A percentile compares a stretch with the other conserved stretches of the same genome.
Conservation (phyloP, 2,888 invertebrate species). For the Cremastinae sp. region DNA sequence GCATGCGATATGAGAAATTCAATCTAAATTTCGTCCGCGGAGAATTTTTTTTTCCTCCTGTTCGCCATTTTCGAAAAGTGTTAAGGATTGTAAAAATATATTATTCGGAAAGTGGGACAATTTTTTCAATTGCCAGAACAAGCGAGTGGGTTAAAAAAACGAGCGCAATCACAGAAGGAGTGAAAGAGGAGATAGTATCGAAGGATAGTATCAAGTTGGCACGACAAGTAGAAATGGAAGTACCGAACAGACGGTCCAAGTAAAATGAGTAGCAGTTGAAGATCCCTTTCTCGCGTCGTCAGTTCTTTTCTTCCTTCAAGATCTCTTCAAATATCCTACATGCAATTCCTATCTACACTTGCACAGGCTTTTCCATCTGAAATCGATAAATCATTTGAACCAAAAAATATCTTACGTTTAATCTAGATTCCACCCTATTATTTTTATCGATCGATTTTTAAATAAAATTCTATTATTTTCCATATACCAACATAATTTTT, state of each 20-base stretch:
- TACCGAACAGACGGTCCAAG: slow-evolving; percentile 42
- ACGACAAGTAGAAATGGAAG: slow-evolving; percentile 40
- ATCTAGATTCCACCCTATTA: too few species aligned
- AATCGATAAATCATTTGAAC: too few species aligned
- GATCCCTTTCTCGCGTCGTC: slow-evolving; percentile 43
- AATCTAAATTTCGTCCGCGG: too few species aligned
- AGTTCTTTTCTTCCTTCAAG: slow-evolving; percentile 29
- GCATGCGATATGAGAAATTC: slow-evolving; percentile 2
- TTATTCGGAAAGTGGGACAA: not conserved
- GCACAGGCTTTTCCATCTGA: not conserved
- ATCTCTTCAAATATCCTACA: slow-evolving; percentile 20
- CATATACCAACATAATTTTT: too few species aligned
- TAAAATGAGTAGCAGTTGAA: slow-evolving; percentile 46
- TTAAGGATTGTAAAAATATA: not conserved
- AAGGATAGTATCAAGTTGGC: slow-evolving; percentile 26
- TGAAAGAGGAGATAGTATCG: slow-evolving; percentile 15
- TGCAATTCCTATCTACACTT: not conserved
- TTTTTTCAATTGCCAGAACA: not conserved
- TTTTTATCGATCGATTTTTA: too few species aligned
- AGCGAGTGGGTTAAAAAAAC: not conserved
- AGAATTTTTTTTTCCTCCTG: not conserved
- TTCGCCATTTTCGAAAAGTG: too few species aligned
- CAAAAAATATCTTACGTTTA: too few species aligned
- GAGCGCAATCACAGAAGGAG: slow-evolving; percentile 5
- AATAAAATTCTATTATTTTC: too few species aligned